Evolutionary conservation across 2,797 vertebrate species (phyloP).

Genomic region (Calcarius lapponicus): DNA sequence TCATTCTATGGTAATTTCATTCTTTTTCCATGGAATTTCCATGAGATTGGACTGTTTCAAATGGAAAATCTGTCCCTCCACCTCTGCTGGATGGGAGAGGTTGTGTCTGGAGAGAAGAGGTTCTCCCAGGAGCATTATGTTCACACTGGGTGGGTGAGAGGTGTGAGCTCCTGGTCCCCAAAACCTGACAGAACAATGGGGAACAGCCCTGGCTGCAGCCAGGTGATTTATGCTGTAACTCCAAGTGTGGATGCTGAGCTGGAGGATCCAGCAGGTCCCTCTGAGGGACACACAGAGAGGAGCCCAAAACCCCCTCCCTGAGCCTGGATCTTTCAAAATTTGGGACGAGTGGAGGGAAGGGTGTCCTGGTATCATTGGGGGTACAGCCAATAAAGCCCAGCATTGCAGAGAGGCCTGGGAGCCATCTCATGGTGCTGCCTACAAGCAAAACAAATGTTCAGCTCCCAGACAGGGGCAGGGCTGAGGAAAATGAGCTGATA

Average conservation of each 20-base stretch:
- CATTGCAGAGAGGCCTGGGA: background rate
- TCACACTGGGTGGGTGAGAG: background rate
- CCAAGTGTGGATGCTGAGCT: background rate
- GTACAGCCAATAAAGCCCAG: background rate
- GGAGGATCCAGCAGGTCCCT: rapidly evolving
- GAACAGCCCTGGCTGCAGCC: background rate
- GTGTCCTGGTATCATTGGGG: too few relatives aligned
- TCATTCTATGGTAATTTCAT: background rate
- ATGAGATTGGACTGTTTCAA: background rate
- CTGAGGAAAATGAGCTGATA: background rate
- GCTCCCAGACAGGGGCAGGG: background rate
- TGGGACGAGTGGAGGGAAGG: too few relatives aligned
- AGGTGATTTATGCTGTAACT: background rate
- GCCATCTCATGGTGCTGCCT: background rate
- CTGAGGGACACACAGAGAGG: background rate
- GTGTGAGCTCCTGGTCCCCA: background rate
- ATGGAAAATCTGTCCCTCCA: background rate
- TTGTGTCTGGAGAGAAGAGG: background rate
- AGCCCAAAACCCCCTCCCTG: too few relatives aligned
- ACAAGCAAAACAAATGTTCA: background rate
- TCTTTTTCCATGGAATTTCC: background rate
- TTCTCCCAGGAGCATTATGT: background rate
- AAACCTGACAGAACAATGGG: background rate
- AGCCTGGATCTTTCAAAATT: too few relatives aligned
- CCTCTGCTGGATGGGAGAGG: background rate